Percentiles rank a stretch among this genome's conserved stretches.
Conservation (phyloP, 1,140 invertebrate genomes). For the Mycetomoellerius zeteki region DNA sequence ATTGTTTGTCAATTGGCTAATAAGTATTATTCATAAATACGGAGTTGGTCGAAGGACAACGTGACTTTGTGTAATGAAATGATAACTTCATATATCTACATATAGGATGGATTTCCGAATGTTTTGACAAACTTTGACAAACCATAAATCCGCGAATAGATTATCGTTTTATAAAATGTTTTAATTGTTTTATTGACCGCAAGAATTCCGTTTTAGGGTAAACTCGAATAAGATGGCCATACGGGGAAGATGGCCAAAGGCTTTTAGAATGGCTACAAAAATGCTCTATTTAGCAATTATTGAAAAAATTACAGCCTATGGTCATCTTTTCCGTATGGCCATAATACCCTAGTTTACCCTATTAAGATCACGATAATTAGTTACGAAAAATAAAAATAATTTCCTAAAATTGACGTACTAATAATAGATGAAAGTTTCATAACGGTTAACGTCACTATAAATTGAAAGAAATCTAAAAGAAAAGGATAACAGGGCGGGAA, state of each 20-base stretch:
- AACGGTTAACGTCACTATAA: background rate
- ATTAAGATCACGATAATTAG: background rate
- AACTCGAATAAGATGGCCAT: too few relatives aligned
- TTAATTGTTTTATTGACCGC: background rate
- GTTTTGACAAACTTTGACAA: background rate
- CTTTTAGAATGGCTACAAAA: too few relatives aligned
- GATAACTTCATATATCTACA: background rate
- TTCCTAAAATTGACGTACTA: background rate
- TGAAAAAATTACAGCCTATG: too few relatives aligned
- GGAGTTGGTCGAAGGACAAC: background rate
- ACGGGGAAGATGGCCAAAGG: too few relatives aligned
- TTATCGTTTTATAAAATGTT: background rate
- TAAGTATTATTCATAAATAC: background rate
- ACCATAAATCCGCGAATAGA: background rate
- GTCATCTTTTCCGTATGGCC: too few relatives aligned
- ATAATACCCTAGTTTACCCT: too few relatives aligned
- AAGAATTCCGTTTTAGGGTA: background rate
- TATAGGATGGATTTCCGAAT: background rate
- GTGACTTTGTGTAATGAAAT: conserved; percentile 1
- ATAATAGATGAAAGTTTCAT: conserved; percentile 12
- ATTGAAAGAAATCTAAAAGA: conserved; percentile 20
- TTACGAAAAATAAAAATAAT: background rate
- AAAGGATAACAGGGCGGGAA: background rate
- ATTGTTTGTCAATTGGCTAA: conserved; percentile 30
- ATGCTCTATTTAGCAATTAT: too few relatives aligned